Percentiles rank a stretch among this genome's conserved stretches.
Conservation (phyloP, 1,140 invertebrate species). For the Aphaenogaster ashmeadi region DNA sequence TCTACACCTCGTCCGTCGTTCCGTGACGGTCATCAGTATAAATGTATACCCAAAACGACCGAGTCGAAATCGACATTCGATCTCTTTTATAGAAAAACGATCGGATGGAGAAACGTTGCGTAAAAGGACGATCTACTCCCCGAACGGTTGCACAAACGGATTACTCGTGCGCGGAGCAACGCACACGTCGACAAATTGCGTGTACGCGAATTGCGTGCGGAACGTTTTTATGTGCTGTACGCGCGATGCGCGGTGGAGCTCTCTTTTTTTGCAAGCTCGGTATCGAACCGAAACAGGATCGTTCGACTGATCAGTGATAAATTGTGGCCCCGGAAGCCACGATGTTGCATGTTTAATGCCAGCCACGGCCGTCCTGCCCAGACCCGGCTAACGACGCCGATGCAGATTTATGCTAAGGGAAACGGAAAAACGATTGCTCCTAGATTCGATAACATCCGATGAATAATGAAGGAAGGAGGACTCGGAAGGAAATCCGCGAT, state of each 20-base stretch:
- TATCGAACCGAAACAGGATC: constrained; percentile 41
- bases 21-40: background rate
- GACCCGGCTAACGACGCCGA: constrained; percentile 58
- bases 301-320: constrained; percentile 59
- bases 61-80: background rate
- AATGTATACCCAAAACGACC: background rate
- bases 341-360: constrained; percentile 60
- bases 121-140: constrained; percentile 20
- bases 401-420: constrained; percentile 80
- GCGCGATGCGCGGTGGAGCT: constrained; percentile 7
- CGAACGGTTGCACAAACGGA: constrained; percentile 20
- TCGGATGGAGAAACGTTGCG: background rate
- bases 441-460: constrained; percentile 57
- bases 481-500: constrained; percentile 43
- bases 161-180: constrained; percentile 18
- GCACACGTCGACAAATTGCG: constrained; percentile 16
- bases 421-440: constrained; percentile 73
- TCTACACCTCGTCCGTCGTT: background rate
- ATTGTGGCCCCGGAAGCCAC: constrained; percentile 32
- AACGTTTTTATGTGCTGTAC: constrained; percentile 36
- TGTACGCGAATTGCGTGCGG: constrained; percentile 24
- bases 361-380: background rate
- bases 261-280: constrained; percentile 21
- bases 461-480: constrained; percentile 64
- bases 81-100: background rate